Conservation (phyloP, 2,797 vertebrate genomes). For the Spheniscus humboldti region DNA sequence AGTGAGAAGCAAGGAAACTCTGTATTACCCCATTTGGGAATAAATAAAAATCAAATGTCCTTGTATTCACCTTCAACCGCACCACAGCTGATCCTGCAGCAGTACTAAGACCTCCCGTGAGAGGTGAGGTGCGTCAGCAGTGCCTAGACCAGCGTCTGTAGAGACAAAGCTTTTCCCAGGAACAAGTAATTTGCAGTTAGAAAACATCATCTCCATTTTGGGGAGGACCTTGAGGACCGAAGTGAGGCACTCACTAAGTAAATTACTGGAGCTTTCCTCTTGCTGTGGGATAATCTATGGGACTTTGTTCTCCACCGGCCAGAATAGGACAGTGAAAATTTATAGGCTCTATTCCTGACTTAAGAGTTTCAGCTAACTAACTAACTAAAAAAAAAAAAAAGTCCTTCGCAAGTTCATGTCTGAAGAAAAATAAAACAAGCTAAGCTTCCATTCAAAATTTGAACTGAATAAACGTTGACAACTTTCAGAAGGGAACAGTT, state of each 20-base stretch:
- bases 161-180: background rate
- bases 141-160: background rate
- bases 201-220: background rate
- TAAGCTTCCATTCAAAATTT: background rate
- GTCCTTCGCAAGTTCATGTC: background rate
- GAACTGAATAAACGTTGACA: background rate
- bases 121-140: background rate
- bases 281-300: background rate
- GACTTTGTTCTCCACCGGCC: background rate
- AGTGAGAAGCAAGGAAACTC: background rate
- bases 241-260: background rate
- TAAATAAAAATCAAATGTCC: background rate
- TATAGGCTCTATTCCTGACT: background rate
- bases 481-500: background rate
- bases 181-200: background rate
- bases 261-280: background rate
- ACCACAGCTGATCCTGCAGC: background rate
- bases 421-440: background rate
- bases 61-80: background rate
- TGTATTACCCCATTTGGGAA: background rate
- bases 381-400: background rate
- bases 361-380: background rate
- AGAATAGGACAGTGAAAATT: background rate
- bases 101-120: background rate
- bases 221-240: background rate